Base-by-base conservation (phyloP, 2,113 vertebrate species). In the Galemys pyrenaicus region DNA sequence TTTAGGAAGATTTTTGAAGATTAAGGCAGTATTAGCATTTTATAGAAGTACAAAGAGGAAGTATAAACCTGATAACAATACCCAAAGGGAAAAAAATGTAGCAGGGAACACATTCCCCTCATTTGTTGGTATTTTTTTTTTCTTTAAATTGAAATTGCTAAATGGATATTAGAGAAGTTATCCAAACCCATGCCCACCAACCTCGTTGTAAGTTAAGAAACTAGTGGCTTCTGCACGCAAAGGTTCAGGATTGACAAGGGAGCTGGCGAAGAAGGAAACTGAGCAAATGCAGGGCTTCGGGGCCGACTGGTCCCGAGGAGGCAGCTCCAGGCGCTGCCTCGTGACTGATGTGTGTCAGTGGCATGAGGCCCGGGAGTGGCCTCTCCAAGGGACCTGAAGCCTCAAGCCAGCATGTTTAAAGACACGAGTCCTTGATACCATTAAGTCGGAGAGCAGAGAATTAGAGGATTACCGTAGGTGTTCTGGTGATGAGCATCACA, bases 31-130 rank as follows among this genome's bases (percentile, higher is more conserved):
- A 9, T 95, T 95, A 94, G 77, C 75, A 95, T 96, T 95, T 73
- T 89, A 9, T 83, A 93, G 89, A 94, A 87, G 70, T 17, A 91
- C 35, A 24, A 17, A 58, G 94, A 6, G 37, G 77, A 97, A 92
- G 49, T n/a, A 62, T 32, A 84, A 89, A 86, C 71, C 32, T 20
- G 37, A 26, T 28, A 75, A 35, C 82, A 3, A 74, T 56, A 20
- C 89, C 95, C 95, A 93, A 97, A 98, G 97, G 97, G 91, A 86
- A 81, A 89, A 86, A 94, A 95, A 97, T 94, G 96, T 35, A 96
- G 97, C 96, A 93, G 93, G 97, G 87, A 97, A 95, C 89, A 37
- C 98, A 32, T 54, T 86, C 28, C 94, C 35, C 74, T 95, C 3
- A 0, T 74, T 83, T 98, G 32, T 97, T 91, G 15, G 71, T 60